phyloP scores from a whole-genome alignment of 2,888 invertebrate species.

The Xanthia togata region DNA sequence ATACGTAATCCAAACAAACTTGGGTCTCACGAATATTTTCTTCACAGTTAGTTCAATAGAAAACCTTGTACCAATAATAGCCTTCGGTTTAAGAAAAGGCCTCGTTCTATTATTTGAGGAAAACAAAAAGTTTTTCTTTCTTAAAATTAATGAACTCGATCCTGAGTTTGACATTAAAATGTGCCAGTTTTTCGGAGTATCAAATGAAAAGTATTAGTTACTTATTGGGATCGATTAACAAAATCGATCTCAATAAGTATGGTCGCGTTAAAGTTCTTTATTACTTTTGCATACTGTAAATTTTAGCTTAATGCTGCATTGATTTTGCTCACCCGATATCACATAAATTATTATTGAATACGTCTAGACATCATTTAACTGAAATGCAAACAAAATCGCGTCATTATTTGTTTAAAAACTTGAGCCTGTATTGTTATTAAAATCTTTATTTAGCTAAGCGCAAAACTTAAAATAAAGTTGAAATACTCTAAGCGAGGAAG shows the following conservation, averaged over 20 bases:
- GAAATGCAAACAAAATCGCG: conserved; percentile 7
- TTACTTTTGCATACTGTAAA: conserved; percentile 14
- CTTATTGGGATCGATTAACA: conserved; percentile 32
- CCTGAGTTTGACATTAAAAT: conserved; percentile 71
- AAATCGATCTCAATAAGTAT: too few relatives aligned
- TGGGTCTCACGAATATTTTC: conserved; percentile 35
- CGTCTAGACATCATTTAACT: conserved; percentile 50
- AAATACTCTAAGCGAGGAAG: conserved; percentile 56
- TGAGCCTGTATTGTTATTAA: conserved; percentile 18
- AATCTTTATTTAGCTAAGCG: conserved; percentile 35
- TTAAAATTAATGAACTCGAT: conserved; percentile 72
- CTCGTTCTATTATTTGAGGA: conserved; percentile 68
- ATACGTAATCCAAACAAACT: neutral
- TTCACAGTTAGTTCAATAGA: conserved; percentile 47
- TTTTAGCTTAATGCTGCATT: neutral
- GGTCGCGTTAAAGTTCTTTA: conserved; percentile 16
- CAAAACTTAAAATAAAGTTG: conserved; percentile 39
- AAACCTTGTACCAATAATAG: conserved; percentile 36
- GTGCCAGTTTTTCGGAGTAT: conserved; percentile 50
- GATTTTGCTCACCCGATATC: conserved; percentile 17
- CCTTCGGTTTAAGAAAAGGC: conserved; percentile 59
- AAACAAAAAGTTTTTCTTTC: conserved; percentile 69
- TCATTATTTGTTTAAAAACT: conserved; percentile 37
- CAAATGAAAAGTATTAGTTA: conserved; percentile 59
- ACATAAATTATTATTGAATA: conserved; percentile 46